Conservation (phyloP, 92 coral and sea anemone genomes). For the Zoanthus solanderi region DNA sequence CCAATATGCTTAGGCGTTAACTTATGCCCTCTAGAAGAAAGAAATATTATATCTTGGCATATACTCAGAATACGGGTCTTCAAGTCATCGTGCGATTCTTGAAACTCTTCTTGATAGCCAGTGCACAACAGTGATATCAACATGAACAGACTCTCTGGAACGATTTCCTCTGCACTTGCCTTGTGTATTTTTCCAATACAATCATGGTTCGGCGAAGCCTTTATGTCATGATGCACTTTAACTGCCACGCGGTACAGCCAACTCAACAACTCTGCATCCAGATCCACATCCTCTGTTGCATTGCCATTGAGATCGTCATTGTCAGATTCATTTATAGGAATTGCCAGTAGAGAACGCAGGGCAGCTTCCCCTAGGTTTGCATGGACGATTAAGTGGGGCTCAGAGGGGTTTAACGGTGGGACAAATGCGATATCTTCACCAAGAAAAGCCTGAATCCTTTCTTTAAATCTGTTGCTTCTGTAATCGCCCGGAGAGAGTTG, state of each 20-base stretch:
- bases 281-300: conserved; percentile 41
- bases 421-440: conserved; percentile 52
- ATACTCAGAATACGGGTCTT: conserved; percentile 67
- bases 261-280: conserved; percentile 67
- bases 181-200: conserved; percentile 41
- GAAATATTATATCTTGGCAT: conserved; percentile 72
- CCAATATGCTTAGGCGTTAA: conserved; percentile 74
- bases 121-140: conserved; percentile 57
- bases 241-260: conserved; percentile 70
- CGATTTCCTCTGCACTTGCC: conserved; percentile 56
- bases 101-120: conserved; percentile 22
- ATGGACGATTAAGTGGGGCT: conserved; percentile 55
- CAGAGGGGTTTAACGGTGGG: conserved; percentile 58
- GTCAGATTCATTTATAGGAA: conserved; percentile 26
- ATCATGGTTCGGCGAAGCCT: conserved; percentile 56
- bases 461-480: conserved; percentile 67
- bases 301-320: conserved; percentile 44
- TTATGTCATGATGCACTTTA: conserved; percentile 61
- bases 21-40: conserved; percentile 59
- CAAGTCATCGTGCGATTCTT: conserved; percentile 40
- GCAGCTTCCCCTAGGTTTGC: conserved; percentile 54
- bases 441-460: conserved; percentile 60
- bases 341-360: conserved; percentile 57
- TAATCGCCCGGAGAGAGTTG: conserved; percentile 63
- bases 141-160: conserved; percentile 55